Evolutionary conservation across 2,113 vertebrate genomes (phyloP), one percentile per base, ranked within the genome.

Genomic region (Nesoenas mayeri): DNA sequence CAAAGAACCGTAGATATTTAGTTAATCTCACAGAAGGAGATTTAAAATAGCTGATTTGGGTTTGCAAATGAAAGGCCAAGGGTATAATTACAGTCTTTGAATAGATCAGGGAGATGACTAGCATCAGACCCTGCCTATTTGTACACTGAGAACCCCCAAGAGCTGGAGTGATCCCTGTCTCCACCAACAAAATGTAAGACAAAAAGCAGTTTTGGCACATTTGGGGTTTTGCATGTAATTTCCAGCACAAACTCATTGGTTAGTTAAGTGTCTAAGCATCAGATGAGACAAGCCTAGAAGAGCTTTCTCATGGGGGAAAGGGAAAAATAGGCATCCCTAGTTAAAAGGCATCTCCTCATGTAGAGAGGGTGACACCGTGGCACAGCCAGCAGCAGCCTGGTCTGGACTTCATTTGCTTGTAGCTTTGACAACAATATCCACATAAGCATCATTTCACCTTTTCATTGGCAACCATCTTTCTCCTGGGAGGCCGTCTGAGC

Each of bases 1-100:
- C n/a, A 62, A 75, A 93, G n/a, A 85, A 21, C 38, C 6, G 2
- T 15, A 71, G 13, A 5, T 12, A 11, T 71, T 93, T 86, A 61
- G 79, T 48, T 95, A 89, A 93, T 85, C 73, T 65, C 58, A 75
- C 54, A 87, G 75, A 89, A 92, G 58, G 9, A 79, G 70, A 71
- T 69, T 89, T 50, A 78, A 87, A 92, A 79, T 48, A 95, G 50
- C 44, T 94, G 38, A 48, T 84, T 91, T 92, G 28, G 38, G 50
- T 32, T 75, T 82, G 74, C 62, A 95, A 88, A 85, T 75, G 40
- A 40, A 87, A 85, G 62, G 51, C 38, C 10, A 32, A 48, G 50
- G 66, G 40, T 57, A 79, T 62, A 77, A 47, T 50, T 87, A 60
- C 48, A 84, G 70, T 19, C 48, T 65, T 65, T 48, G 24, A 82